Evolutionary conservation across 2,888 invertebrate genomes (phyloP), one percentile per base, ranked within the genome.

Genomic region (Drosophila quinaria): DNA sequence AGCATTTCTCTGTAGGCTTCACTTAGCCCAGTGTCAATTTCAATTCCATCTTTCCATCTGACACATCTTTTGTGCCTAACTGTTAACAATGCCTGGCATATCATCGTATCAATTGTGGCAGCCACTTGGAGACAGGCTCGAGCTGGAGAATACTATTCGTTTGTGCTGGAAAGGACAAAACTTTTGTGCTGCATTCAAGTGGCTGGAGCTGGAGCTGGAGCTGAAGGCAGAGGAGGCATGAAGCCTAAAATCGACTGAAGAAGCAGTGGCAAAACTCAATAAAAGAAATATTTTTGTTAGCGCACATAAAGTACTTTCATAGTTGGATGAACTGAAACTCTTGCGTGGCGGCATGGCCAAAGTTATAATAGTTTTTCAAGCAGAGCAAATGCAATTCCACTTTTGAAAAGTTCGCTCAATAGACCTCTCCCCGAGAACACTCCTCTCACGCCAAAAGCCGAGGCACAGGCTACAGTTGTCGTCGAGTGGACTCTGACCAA

Each of bases 221-320:
- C 8, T 17, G 31, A 13, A 9, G 31, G 13, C 8, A 1, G 42
- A 41, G n/a, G 17, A n/a, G 42, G 64, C 22, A 52, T 37, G 59
- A 55, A 61, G 80, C 80, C 80, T 75, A 77, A 77, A 79, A 77
- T 79, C 80, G 77, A 79, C 60, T 70, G 66, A 60, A 41, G 66
- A 52, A 41, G 63, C 65, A 54, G 33, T 46, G 69, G 70, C 42
- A 67, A 80, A 89, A 85, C 84, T 85, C 84, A 85, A 85, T 85
- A 89, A 89, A 85, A 85, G 84, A 85, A 85, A 85, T 85, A 85
- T 85, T 85, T 85, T 89, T 87, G 89, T 87, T 89, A 87, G 84
- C 87, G 84, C 75, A 83, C 84, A 89, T 85, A 85, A 85, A 85
- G 84, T 85, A 85, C 84, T 89, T 85, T 84, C 76, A 84, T 84